Base-by-base conservation (phyloP, 2,113 vertebrate species). In the Cavia aperea region DNA sequence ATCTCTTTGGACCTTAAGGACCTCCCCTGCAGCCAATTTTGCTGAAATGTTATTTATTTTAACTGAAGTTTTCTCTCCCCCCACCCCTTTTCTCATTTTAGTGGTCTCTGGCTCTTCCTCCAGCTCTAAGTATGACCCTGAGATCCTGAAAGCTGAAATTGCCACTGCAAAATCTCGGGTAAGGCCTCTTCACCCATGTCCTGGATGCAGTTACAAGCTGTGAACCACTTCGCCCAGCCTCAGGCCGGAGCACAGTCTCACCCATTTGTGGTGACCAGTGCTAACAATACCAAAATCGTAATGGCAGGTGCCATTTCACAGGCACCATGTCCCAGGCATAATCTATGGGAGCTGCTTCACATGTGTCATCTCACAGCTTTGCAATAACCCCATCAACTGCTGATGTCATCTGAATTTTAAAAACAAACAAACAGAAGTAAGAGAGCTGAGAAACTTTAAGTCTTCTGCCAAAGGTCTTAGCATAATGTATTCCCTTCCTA, bases 101-200 rank as follows among this genome's bases (percentile, higher is more conserved):
- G 99, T 99, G 97, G 98, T 98, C 83, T 99, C 99, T 93, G 98
- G 99, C 93, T 99, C 99, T 0, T 99, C 99, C 0, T 98, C 99
- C 81, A 99, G 98, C 97, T 99, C 99, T 93, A 99, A 99, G 96
- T 99, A 99, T 87, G 99, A 99, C 96, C 99, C 99, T 0, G 99
- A 99, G 91, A 99, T 99, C 97, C 98, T 99, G 86, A 99, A 99
- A 97, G 99, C 99, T 0, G 99, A 99, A 97, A 99, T 99, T 84
- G 97, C 99, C 95, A 99, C 99, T 24, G 98, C 99, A 90, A 99
- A 99, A 97, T 99, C 99, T 95, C 98, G 99, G 98, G 99, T 99
- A 98, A 97, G 98, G n/a, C 77, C 26, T 92, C 65, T 85, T 78
- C 13, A 9, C 21, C 7, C 12, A 4, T 29, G 72, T 21, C 39